Evolutionary conservation across 2,888 invertebrate species (phyloP).

Genomic region (Coenonympha arcania): DNA sequence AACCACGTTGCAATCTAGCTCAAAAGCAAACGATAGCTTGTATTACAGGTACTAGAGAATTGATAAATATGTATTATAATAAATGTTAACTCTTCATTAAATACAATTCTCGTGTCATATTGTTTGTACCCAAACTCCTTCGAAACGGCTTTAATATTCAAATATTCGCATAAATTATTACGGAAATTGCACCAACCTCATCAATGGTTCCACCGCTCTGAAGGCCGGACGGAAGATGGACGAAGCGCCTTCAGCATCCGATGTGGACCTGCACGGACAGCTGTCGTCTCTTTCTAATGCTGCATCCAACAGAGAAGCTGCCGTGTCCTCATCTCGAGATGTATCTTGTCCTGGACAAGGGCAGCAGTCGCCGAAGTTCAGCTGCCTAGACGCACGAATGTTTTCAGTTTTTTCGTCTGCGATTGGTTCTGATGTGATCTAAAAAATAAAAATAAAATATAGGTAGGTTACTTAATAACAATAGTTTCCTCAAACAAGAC

Average conservation of each 20-base stretch:
- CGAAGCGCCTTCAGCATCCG: constrained; percentile 49
- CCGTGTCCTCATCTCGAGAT: constrained; percentile 5
- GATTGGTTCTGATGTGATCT: constrained; percentile 44
- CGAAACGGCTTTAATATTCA: no score
- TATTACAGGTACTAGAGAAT: no score
- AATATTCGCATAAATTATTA: background rate
- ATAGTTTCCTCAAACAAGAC: background rate
- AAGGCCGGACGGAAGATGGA: constrained; percentile 46
- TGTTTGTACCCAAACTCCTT: no score
- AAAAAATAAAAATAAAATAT: constrained; percentile 8
- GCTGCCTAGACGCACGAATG: constrained; percentile 31
- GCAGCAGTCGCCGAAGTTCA: constrained; percentile 46
- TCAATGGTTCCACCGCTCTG: constrained; percentile 35
- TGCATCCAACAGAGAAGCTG: background rate
- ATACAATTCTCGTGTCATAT: no score
- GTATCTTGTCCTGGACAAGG: constrained; percentile 42
- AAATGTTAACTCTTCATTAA: no score
- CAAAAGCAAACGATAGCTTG: no score
- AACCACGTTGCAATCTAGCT: no score
- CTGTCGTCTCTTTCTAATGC: background rate
- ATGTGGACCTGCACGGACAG: constrained; percentile 24
- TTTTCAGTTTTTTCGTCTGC: constrained; percentile 27
- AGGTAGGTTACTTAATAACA: background rate
- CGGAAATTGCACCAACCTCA: constrained; percentile 31
- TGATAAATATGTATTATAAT: no score